Percentiles rank a stretch among this genome's conserved stretches.
These are phyloP conservation scores for Dascyllus trimaculatus DNA, from an alignment of 2,113 vertebrate species.

Conservation along the genomic window DNA sequence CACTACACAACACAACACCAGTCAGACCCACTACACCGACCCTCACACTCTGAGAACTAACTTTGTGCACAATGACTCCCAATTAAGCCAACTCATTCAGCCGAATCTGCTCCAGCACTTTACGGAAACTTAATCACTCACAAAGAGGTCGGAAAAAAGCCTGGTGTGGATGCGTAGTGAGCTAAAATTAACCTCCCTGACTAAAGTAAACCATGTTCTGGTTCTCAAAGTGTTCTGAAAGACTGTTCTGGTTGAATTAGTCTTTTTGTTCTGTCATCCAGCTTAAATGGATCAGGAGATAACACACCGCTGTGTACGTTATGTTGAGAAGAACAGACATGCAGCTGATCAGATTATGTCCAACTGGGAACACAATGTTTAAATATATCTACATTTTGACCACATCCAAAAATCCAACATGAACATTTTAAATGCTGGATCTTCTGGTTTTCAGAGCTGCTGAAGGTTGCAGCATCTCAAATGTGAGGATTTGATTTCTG, in stretches of 20 bases:
- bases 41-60: neutral
- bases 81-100: constrained; percentile 29
- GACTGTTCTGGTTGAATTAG: constrained; percentile 1
- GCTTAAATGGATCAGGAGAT: constrained; percentile 21
- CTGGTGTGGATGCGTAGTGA: neutral
- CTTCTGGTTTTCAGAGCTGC: no score
- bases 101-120: constrained; percentile 20
- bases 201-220: constrained; percentile 27
- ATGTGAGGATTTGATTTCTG: no score
- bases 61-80: constrained; percentile 10
- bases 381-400: constrained; percentile 8
- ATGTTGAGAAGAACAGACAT: constrained; percentile 6
- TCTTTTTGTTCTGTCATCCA: neutral
- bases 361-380: constrained; percentile 8
- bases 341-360: constrained; percentile 34
- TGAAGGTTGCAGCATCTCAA: no score
- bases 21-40: neutral
- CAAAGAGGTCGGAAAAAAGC: neutral
- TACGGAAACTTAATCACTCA: constrained; percentile 24
- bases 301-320: neutral
- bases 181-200: constrained; percentile 32
- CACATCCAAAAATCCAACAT: no score
- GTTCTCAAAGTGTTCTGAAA: constrained; percentile 1
- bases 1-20: neutral
- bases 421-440: no score